Evolutionary conservation across 2,797 vertebrate genomes (phyloP), one percentile per base, ranked within the genome.

Genomic region (Otolemur crassicaudatus): DNA sequence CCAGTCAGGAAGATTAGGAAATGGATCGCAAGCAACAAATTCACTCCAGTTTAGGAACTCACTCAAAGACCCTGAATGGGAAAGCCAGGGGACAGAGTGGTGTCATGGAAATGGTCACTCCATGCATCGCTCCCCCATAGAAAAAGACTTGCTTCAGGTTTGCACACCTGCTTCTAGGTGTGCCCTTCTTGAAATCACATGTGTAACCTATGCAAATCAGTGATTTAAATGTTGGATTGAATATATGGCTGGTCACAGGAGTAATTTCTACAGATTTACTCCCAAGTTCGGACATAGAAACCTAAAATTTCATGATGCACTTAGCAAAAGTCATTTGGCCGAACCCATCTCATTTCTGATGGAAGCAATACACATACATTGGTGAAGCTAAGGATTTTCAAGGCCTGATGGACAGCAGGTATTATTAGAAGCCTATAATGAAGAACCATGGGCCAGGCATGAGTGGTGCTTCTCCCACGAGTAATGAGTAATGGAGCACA

Each of bases 61-160:
- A 34, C 3, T 9, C 29, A 29, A 63, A 58, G n/a, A 5, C 17
- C 31, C 40, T 10, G 12, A 49, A 14, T 7, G 20, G 7, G 19
- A 31, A 25, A 25, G 13, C 12, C 53, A 81, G 37, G 46, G 2
- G 73, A 31, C 9, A 67, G 9, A 34, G 31, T 2, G 63, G 34
- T 6, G 10, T 25, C 25, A 3, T 8, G 40, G n/a, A 60, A 90
- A 31, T 3, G 16, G 2, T 14, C 56, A 37, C 11, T 19, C 27
- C 2, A 20, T 14, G 0, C 27, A 25, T n/a, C 16, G 22, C 67
- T 43, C 19, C 25, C 23, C 13, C 25, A 5, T 4, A 5, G 2
- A 16, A 65, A 95, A 17, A 60, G 37, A 40, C 73, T 53, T 90
- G n/a, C 53, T 37, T 56, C 37, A 63, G 56, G n/a, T 75, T 17